Evolutionary conservation across 2,797 vertebrate genomes (phyloP).

Genomic region (Remorina albescens): DNA sequence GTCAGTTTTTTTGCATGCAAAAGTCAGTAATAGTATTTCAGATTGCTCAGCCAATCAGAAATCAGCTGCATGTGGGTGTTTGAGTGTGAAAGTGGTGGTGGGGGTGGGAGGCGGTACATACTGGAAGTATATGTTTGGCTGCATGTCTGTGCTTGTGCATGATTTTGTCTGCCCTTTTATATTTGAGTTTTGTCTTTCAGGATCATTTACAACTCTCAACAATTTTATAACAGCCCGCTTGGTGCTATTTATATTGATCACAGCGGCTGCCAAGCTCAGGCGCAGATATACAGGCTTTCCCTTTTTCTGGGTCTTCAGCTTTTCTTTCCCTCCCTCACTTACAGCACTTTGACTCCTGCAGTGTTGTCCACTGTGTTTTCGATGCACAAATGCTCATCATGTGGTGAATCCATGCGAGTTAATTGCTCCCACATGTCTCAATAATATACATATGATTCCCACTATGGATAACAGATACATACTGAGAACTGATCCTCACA

Average conservation of each 20-base stretch:
- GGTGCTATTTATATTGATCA: slow-evolving; percentile 78
- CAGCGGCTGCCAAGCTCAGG: slow-evolving; percentile 62
- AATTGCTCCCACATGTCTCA: not conserved
- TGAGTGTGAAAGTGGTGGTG: slow-evolving; percentile 19
- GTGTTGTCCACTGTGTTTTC: not conserved
- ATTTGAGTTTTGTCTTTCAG: slow-evolving; percentile 69
- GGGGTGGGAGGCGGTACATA: not conserved
- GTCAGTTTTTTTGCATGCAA: slow-evolving; percentile 18
- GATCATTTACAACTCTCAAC: slow-evolving; percentile 74
- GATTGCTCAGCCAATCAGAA: slow-evolving; percentile 68
- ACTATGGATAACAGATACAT: not conserved
- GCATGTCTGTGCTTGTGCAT: slow-evolving; percentile 42
- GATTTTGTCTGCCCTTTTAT: slow-evolving; percentile 49
- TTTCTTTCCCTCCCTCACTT: slow-evolving; percentile 16
- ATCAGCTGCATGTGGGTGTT: slow-evolving; percentile 30
- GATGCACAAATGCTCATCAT: slow-evolving; percentile 2
- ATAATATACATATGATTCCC: slow-evolving; percentile 1
- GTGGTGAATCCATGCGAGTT: slow-evolving; percentile 18
- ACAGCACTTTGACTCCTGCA: slow-evolving; percentile 2
- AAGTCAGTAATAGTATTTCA: slow-evolving; percentile 60
- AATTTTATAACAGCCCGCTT: slow-evolving; percentile 76
- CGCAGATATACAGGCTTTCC: slow-evolving; percentile 63
- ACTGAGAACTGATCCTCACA: not conserved
- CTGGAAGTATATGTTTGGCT: slow-evolving; percentile 45
- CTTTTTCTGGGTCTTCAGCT: slow-evolving; percentile 19